Percentiles rank a stretch among this genome's conserved stretches.
phyloP scores from a whole-genome alignment of 1,140 invertebrate genomes.

The Antheraea mylitta region DNA sequence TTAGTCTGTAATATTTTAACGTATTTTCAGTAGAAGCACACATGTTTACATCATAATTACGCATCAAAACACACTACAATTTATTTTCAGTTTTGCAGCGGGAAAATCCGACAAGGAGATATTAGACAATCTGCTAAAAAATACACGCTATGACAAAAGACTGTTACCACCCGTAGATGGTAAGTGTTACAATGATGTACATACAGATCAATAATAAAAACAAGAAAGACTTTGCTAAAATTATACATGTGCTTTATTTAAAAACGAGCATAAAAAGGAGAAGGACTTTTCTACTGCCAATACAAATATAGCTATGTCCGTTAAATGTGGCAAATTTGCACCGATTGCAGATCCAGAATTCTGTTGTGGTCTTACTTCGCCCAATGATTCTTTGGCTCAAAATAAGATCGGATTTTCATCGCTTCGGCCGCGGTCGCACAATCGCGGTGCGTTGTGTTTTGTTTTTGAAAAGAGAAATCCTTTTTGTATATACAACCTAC shows the following conservation, averaged over 20 bases:
- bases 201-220: not conserved
- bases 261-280: too few relatives aligned
- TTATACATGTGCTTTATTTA: too few relatives aligned
- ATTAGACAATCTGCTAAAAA: conserved; percentile 88
- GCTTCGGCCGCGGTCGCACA: conserved; percentile 81
- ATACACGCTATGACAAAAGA: conserved; percentile 92
- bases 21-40: too few relatives aligned
- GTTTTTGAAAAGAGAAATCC: conserved; percentile 76
- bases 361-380: conserved; percentile 89
- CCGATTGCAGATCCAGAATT: conserved; percentile 90
- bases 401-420: conserved; percentile 78
- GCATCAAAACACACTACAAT: not conserved
- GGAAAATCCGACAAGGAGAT: conserved; percentile 94
- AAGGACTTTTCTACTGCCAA: too few relatives aligned
- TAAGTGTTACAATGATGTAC: conserved; percentile 68
- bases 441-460: conserved; percentile 81
- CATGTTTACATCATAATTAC: too few relatives aligned
- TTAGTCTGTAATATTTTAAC: too few relatives aligned
- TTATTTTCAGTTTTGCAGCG: conserved; percentile 85
- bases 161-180: conserved; percentile 91
- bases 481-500: conserved; percentile 35
- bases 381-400: conserved; percentile 80
- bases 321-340: too few relatives aligned
- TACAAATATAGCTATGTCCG: too few relatives aligned
- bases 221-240: too few relatives aligned